phyloP scores from a whole-genome alignment of 1,140 invertebrate species.

The Archivesica marissinica region DNA sequence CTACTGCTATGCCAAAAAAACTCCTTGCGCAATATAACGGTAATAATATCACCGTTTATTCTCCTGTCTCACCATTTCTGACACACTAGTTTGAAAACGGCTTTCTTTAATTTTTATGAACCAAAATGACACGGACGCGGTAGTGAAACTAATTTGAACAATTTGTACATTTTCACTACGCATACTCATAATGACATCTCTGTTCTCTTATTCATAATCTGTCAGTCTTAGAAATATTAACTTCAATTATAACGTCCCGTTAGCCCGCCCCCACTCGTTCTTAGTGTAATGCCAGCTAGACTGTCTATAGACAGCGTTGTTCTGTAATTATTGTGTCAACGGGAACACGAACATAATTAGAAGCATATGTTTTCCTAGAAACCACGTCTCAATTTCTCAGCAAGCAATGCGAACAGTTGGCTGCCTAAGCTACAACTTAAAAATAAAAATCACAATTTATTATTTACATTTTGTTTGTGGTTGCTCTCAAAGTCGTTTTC shows the following conservation, averaged over 20 bases:
- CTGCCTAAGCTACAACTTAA: neutral
- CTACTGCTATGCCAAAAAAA: too few relatives aligned
- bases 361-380: neutral
- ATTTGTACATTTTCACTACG: neutral
- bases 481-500: too few relatives aligned
- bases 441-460: too few relatives aligned
- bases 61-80: too few relatives aligned
- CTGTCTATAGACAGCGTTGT: neutral
- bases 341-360: neutral
- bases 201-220: neutral
- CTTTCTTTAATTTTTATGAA: too few relatives aligned
- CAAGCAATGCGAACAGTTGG: neutral
- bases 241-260: conserved; percentile 18
- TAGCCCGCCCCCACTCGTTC: conserved; percentile 1
- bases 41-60: too few relatives aligned
- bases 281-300: neutral
- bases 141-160: neutral
- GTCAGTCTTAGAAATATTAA: neutral
- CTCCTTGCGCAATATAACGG: too few relatives aligned
- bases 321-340: conserved; percentile 24
- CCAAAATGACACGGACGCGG: conserved; percentile 2
- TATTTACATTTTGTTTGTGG: too few relatives aligned
- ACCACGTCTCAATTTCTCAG: conserved; percentile 2
- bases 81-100: too few relatives aligned
- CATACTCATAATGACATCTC: neutral